These are phyloP conservation scores for Bombus confusus DNA, from an alignment of 1,140 invertebrate species.

Conservation along the genomic window DNA sequence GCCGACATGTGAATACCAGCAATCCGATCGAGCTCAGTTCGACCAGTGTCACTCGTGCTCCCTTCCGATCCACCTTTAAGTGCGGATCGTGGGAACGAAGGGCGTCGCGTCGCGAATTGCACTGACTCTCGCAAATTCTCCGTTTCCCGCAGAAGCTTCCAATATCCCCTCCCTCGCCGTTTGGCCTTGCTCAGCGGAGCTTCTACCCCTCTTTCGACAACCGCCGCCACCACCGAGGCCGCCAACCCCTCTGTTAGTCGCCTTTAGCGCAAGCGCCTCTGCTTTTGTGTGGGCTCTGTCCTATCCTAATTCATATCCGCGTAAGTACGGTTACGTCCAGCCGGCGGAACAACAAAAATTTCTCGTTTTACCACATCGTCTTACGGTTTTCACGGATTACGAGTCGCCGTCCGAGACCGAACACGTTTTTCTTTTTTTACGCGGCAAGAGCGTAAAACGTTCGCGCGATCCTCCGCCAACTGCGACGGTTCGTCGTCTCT, in stretches of 20 bases:
- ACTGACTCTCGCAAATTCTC: conserved; percentile 76
- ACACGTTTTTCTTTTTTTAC: background rate
- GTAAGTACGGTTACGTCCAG: conserved; percentile 59
- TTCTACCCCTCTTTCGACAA: conserved; percentile 65
- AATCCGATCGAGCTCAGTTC: background rate
- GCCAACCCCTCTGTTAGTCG: conserved; percentile 55
- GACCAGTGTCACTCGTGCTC: conserved; percentile 14
- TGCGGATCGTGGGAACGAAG: conserved; percentile 59
- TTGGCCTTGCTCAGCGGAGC: conserved; percentile 56
- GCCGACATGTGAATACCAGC: conserved; percentile 15
- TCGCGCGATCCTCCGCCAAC: conserved; percentile 8
- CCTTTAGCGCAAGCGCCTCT: conserved; percentile 74
- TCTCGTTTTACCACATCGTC: conserved; percentile 40
- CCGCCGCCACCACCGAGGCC: conserved; percentile 35
- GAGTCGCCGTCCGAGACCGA: background rate
- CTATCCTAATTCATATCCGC: conserved; percentile 73
- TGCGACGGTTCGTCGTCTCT: conserved; percentile 13
- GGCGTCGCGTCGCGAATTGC: conserved; percentile 75
- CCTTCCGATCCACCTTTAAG: conserved; percentile 48
- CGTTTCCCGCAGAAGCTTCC: conserved; percentile 74
- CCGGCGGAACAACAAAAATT: conserved; percentile 40
- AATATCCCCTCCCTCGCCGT: conserved; percentile 53
- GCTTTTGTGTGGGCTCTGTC: conserved; percentile 63
- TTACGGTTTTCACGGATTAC: conserved; percentile 49
- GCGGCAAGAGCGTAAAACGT: conserved; percentile 4